A percentile compares a stretch with the other conserved stretches of the same genome.
Evolutionary conservation across 2,888 invertebrate genomes (phyloP).

Genomic region (Agrochola circellaris): DNA sequence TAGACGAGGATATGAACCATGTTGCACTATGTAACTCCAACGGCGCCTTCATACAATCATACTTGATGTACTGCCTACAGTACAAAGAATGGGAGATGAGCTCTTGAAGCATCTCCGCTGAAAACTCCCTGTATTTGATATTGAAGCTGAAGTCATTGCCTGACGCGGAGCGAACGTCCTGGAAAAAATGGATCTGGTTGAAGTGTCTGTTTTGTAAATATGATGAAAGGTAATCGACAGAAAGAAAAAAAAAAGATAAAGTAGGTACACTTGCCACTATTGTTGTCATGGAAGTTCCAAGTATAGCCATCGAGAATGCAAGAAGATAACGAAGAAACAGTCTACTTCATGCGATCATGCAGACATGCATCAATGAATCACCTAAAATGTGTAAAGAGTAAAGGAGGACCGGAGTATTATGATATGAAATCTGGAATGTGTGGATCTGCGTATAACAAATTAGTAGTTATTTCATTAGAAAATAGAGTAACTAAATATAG

Average conservation of each 20-base stretch:
- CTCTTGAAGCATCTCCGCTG: constrained; percentile 97
- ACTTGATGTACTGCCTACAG: constrained; percentile 97
- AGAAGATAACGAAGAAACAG: neutral
- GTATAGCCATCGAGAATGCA: neutral
- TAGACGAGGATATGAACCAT: constrained; percentile 96
- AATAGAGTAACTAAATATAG: neutral
- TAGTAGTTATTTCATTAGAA: neutral
- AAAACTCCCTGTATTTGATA: constrained; percentile 97
- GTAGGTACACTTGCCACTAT: constrained; percentile 16
- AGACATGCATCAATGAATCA: constrained; percentile 23
- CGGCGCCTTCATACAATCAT: constrained; percentile 97
- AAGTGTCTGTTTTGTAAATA: neutral
- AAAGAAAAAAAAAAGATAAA: neutral
- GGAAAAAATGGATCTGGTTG: constrained; percentile 35
- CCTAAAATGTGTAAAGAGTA: neutral
- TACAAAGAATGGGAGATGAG: constrained; percentile 96
- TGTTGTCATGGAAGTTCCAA: neutral
- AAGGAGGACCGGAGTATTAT: neutral
- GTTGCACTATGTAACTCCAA: constrained; percentile 96
- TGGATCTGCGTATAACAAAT: neutral
- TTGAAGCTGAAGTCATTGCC: constrained; percentile 96
- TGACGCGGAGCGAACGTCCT: constrained; percentile 95
- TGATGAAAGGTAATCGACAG: neutral
- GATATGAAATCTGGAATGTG: neutral
- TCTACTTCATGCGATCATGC: constrained; percentile 12